Conservation (phyloP, 2,113 vertebrate species). For the Sorex fumeus region DNA sequence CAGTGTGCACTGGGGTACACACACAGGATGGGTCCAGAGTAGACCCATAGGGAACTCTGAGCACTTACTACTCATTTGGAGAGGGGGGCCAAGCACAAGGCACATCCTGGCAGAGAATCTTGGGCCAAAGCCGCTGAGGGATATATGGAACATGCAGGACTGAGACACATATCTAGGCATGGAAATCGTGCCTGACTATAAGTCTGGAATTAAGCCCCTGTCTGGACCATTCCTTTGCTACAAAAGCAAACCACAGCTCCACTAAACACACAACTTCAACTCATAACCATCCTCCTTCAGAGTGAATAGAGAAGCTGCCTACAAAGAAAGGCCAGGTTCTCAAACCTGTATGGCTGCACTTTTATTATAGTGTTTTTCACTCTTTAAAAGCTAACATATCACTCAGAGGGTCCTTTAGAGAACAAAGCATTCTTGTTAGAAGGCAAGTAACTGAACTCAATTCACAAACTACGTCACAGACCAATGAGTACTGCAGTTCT, state of each 20-base stretch:
- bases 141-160: background rate
- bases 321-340: background rate
- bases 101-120: background rate
- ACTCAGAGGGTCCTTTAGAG: conserved; percentile 66
- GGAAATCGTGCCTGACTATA: background rate
- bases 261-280: background rate
- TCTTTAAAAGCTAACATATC: conserved; percentile 67
- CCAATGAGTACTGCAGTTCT: conserved; percentile 32
- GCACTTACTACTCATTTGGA: background rate
- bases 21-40: background rate
- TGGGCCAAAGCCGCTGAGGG: background rate
- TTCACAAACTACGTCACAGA: conserved; percentile 49
- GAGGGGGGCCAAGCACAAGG: background rate
- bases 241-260: background rate
- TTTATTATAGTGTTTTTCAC: conserved; percentile 43
- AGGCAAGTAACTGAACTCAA: conserved; percentile 51
- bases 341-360: background rate
- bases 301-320: background rate
- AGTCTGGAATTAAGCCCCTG: background rate
- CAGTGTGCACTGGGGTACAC: background rate
- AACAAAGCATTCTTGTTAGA: conserved; percentile 74
- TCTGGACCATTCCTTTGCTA: conserved; percentile 5
- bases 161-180: background rate
- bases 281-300: background rate
- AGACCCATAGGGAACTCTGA: background rate